Conservation (phyloP, 2,888 invertebrate genomes). For the Drosophila gaucha region DNA sequence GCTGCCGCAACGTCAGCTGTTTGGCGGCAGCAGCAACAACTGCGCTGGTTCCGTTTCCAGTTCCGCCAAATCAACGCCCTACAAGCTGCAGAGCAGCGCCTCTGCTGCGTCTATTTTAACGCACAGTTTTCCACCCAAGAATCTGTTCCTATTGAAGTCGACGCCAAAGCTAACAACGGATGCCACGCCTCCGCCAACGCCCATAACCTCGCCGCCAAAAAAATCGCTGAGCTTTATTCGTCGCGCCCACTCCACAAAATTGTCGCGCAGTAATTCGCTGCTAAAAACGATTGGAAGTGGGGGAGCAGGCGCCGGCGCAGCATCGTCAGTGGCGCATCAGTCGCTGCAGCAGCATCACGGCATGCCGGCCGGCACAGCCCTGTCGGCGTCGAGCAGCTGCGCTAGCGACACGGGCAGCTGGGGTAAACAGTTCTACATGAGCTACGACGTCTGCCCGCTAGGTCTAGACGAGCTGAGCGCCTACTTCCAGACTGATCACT, state of each 20-base stretch:
- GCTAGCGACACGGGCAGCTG: conserved; percentile 75
- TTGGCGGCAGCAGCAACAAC: conserved; percentile 76
- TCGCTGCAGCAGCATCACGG: conserved; percentile 9
- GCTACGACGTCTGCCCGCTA: conserved; percentile 83
- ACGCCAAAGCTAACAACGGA: conserved; percentile 63
- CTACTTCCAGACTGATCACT: conserved; percentile 83
- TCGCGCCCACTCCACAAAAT: conserved; percentile 90
- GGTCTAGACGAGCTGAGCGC: conserved; percentile 83
- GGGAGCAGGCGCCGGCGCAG: not conserved
- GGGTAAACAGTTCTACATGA: conserved; percentile 81
- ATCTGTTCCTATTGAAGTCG: conserved; percentile 84
- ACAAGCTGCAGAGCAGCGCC: conserved; percentile 65
- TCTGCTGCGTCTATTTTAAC: conserved; percentile 75
- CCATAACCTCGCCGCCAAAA: conserved; percentile 85
- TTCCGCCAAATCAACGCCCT: conserved; percentile 43
- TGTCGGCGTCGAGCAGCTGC: conserved; percentile 56
- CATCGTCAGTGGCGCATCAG: conserved; percentile 6
- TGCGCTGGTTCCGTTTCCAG: conserved; percentile 11
- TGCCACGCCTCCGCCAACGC: conserved; percentile 24
- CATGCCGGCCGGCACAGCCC: conserved; percentile 14
- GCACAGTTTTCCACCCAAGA: conserved; percentile 85
- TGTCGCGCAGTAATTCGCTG: conserved; percentile 89
- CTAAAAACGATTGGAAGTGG: conserved; percentile 84
- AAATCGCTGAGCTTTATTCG: conserved; percentile 89
- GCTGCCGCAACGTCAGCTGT: conserved; percentile 64